Percentiles rank a stretch among this genome's conserved stretches.
These are phyloP conservation scores for Daphoenositta chrysoptera DNA, from an alignment of 2,113 vertebrate species.

Conservation along the genomic window DNA sequence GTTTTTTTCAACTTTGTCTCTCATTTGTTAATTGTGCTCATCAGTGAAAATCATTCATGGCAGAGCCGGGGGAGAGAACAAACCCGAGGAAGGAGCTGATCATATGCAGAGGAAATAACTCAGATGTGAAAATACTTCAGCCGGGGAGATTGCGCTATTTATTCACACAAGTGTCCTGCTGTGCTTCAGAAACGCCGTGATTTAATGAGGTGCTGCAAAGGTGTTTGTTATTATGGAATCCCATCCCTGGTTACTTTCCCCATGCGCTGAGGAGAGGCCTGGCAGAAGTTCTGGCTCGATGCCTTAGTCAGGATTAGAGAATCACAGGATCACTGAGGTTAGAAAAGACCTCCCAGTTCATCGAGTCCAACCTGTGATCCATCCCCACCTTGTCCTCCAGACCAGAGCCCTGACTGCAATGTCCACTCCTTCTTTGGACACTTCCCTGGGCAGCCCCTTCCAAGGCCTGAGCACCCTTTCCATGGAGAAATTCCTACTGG, in stretches of 20 bases:
- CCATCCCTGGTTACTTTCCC: conserved; percentile 40
- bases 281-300: conserved; percentile 34
- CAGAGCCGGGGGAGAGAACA: not conserved
- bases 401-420: not conserved
- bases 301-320: not conserved
- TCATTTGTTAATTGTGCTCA: conserved; percentile 74
- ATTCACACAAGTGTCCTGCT: conserved; percentile 75
- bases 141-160: conserved; percentile 74
- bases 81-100: conserved; percentile 47
- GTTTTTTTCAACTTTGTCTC: conserved; percentile 22
- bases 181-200: conserved; percentile 70
- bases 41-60: conserved; percentile 65
- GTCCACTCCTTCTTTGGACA: not conserved
- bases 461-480: not conserved
- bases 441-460: not conserved
- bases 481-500: not conserved
- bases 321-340: not conserved
- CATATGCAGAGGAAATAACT: conserved; percentile 66
- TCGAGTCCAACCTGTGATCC: accelerated
- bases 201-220: conserved; percentile 77
- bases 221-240: conserved; percentile 69
- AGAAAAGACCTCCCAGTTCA: not conserved
- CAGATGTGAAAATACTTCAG: conserved; percentile 75
- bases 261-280: not conserved
- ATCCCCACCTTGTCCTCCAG: not conserved